Evolutionary conservation across 2,113 vertebrate species (phyloP).

Genomic region (Trogon melanurus): DNA sequence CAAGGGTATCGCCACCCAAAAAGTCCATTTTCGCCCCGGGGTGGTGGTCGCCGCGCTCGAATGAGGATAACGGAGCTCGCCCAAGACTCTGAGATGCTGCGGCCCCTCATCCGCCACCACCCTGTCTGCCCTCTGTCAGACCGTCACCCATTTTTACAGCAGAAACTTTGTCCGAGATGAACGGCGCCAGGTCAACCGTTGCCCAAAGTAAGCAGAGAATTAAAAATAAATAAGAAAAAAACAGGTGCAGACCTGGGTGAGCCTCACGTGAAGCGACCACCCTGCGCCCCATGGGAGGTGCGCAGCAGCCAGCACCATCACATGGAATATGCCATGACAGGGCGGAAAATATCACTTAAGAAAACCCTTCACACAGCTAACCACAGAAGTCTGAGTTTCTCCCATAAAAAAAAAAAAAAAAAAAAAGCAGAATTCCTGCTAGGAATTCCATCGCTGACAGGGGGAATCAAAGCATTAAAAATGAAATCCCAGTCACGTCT

Average conservation of each 20-base stretch:
- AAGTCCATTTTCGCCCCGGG: not conserved
- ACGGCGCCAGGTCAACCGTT: not conserved
- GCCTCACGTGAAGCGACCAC: too few species aligned
- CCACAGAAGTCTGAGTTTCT: not conserved
- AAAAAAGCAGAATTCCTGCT: too few species aligned
- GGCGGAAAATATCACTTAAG: not conserved
- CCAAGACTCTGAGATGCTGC: fast-evolving
- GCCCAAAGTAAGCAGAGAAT: not conserved
- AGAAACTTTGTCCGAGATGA: not conserved
- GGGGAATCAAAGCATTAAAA: not conserved
- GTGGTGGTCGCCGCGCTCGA: fast-evolving
- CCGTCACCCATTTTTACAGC: fast-evolving
- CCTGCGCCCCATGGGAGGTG: not conserved
- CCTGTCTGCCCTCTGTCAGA: fast-evolving
- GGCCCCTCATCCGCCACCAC: not conserved
- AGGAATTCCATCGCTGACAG: not conserved
- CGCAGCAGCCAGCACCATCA: not conserved
- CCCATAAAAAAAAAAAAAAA: too few species aligned
- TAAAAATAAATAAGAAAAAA: not conserved
- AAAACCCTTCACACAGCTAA: not conserved
- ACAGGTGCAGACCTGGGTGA: fast-evolving
- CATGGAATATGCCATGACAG: not conserved
- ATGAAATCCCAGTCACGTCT: not conserved
- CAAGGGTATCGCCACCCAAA: not conserved
- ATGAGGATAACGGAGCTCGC: fast-evolving